These are phyloP conservation scores for Phycodurus eques DNA, from an alignment of 2,113 vertebrate species.

Conservation along the genomic window DNA sequence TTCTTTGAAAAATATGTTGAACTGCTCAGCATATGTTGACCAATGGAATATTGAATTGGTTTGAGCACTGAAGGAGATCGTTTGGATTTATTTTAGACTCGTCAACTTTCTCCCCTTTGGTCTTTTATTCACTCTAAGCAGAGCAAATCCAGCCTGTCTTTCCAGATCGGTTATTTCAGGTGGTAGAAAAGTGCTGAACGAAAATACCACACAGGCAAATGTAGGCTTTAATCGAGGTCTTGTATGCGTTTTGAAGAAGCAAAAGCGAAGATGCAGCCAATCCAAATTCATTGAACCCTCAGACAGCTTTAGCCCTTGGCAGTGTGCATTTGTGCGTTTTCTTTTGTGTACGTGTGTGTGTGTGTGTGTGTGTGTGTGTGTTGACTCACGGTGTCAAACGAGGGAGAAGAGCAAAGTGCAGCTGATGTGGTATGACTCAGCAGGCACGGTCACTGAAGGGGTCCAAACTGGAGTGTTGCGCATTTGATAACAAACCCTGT, in stretches of 20 bases:
- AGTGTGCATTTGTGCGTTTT: neutral
- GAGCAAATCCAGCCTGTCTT: too few relatives aligned
- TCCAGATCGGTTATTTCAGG: neutral
- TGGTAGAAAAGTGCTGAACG: neutral
- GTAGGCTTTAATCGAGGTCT: neutral
- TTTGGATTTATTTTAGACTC: too few relatives aligned
- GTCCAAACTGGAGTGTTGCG: slow-evolving; percentile 12
- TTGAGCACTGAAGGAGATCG: too few relatives aligned
- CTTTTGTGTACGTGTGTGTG: neutral
- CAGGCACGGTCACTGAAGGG: slow-evolving; percentile 31
- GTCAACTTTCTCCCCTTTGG: too few relatives aligned
- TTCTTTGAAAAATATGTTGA: too few relatives aligned
- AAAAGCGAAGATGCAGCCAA: slow-evolving; percentile 25
- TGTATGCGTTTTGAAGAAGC: neutral
- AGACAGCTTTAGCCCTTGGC: slow-evolving; percentile 13
- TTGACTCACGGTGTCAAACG: slow-evolving; percentile 21
- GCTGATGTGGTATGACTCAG: slow-evolving; percentile 49
- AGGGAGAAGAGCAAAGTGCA: slow-evolving; percentile 20
- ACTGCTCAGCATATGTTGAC: too few relatives aligned
- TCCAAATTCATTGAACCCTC: slow-evolving; percentile 45
- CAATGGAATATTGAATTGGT: too few relatives aligned
- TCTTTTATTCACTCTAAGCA: too few relatives aligned
- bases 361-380: slow-evolving; percentile 4
- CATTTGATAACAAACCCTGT: neutral
- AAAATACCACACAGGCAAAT: neutral